These are phyloP conservation scores for Athripsodes cinereus DNA, from an alignment of 2,888 invertebrate species.

Conservation along the genomic window DNA sequence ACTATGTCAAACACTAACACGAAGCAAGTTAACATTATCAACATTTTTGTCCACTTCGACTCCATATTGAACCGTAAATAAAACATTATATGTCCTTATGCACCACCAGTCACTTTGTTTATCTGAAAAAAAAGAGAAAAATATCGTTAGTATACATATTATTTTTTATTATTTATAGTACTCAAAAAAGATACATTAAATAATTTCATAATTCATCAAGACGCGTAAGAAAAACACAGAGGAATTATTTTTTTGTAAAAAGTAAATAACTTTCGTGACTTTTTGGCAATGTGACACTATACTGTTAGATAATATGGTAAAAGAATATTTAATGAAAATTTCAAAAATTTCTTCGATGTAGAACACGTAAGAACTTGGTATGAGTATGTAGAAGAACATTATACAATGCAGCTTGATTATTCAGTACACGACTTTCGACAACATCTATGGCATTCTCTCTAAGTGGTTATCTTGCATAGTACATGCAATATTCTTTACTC, in stretches of 20 bases:
- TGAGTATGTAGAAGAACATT: neutral
- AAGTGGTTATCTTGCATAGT: too few species aligned
- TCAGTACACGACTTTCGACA: neutral
- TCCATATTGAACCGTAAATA: constrained; percentile 5
- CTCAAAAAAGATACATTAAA: too few species aligned
- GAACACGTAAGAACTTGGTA: neutral
- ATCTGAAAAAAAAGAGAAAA: neutral
- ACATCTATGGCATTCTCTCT: too few species aligned
- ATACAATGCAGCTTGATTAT: neutral
- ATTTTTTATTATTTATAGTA: too few species aligned
- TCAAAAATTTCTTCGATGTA: neutral
- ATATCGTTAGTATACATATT: neutral
- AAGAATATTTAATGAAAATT: neutral
- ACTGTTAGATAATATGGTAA: too few species aligned
- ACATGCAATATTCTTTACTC: too few species aligned
- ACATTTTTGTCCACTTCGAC: neutral
- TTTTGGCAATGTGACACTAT: too few species aligned
- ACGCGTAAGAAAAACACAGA: too few species aligned
- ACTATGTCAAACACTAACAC: constrained; percentile 6
- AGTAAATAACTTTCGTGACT: too few species aligned
- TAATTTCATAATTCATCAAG: too few species aligned
- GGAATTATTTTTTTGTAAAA: too few species aligned
- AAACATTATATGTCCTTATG: neutral
- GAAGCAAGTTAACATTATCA: constrained; percentile 3
- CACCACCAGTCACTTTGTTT: neutral